phyloP scores from a whole-genome alignment of 2,888 invertebrate species.

The Zelleria hepariella region DNA sequence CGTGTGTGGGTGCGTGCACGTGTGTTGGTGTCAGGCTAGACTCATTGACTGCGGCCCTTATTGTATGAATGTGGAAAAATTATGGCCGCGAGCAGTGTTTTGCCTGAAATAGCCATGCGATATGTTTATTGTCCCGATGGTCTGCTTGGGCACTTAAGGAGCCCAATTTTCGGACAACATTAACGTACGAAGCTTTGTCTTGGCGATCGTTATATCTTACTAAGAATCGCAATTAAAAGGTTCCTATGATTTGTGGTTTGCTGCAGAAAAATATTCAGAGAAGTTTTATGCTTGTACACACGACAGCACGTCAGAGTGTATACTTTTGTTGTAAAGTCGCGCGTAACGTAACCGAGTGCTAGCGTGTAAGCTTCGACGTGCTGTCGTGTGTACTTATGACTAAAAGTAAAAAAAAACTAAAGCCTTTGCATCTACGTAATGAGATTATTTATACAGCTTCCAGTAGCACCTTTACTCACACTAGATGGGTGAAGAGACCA shows the following conservation, averaged over 20 bases:
- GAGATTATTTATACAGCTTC: too few species aligned
- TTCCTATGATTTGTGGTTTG: background rate
- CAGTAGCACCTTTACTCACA: too few species aligned
- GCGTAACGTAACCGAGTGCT: too few species aligned
- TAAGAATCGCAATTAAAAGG: slow-evolving; percentile 55
- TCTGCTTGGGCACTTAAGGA: slow-evolving; percentile 50
- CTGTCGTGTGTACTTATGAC: too few species aligned
- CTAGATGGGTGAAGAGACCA: too few species aligned
- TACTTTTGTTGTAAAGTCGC: too few species aligned
- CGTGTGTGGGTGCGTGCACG: slow-evolving; percentile 57
- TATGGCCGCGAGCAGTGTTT: slow-evolving; percentile 62
- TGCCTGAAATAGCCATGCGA: slow-evolving; percentile 62
- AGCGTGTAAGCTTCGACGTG: too few species aligned
- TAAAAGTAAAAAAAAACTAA: too few species aligned
- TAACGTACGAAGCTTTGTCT: slow-evolving; percentile 58
- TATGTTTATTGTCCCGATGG: slow-evolving; percentile 58
- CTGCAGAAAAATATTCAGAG: too few species aligned
- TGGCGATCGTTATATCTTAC: slow-evolving; percentile 51
- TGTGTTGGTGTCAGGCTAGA: slow-evolving; percentile 67
- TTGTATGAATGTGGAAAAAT: slow-evolving; percentile 73
- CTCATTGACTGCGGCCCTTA: slow-evolving; percentile 72
- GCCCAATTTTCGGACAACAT: slow-evolving; percentile 59
- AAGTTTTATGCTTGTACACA: too few species aligned
- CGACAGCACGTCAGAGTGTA: too few species aligned
- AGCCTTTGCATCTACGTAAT: too few species aligned